Conservation (phyloP, 2,113 vertebrate species). For the Datnioides undecimradiatus region DNA sequence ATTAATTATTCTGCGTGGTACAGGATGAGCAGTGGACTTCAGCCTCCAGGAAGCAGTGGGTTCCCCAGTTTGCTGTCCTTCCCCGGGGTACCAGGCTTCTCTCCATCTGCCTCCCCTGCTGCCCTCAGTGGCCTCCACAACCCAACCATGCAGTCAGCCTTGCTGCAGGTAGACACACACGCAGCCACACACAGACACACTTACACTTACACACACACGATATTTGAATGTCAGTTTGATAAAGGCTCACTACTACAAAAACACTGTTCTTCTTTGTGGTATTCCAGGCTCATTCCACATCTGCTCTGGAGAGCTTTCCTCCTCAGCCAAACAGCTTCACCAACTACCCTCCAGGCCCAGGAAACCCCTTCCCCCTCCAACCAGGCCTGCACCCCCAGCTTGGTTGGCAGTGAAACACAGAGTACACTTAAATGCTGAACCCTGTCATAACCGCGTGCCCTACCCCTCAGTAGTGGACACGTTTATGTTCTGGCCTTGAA, state of each 20-base stretch:
- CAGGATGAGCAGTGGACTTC: slow-evolving; percentile 90
- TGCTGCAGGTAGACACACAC: slow-evolving; percentile 89
- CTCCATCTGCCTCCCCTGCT: slow-evolving; percentile 88
- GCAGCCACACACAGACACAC: background rate
- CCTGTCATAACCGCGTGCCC: background rate
- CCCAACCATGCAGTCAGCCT: slow-evolving; percentile 89
- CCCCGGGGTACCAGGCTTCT: slow-evolving; percentile 92
- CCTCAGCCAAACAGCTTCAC: slow-evolving; percentile 92
- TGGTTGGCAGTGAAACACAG: slow-evolving; percentile 93
- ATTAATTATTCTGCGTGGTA: slow-evolving; percentile 31
- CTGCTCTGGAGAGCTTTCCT: slow-evolving; percentile 90
- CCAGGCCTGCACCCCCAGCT: slow-evolving; percentile 92
- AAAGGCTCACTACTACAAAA: background rate
- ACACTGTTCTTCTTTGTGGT: background rate
- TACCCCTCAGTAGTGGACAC: background rate
- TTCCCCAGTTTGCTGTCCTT: slow-evolving; percentile 95
- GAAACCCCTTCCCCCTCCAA: slow-evolving; percentile 92
- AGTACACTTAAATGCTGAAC: background rate
- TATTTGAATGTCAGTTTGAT: slow-evolving; percentile 12
- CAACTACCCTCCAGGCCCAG: slow-evolving; percentile 90
- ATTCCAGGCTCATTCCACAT: slow-evolving; percentile 89
- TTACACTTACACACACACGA: background rate
- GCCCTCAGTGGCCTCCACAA: slow-evolving; percentile 92
- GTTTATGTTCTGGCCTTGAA: slow-evolving; percentile 29
- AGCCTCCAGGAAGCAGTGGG: slow-evolving; percentile 88